These are phyloP conservation scores for Epizoanthus illoricatus DNA, from an alignment of 92 coral and sea anemone genomes.

Conservation along the genomic window DNA sequence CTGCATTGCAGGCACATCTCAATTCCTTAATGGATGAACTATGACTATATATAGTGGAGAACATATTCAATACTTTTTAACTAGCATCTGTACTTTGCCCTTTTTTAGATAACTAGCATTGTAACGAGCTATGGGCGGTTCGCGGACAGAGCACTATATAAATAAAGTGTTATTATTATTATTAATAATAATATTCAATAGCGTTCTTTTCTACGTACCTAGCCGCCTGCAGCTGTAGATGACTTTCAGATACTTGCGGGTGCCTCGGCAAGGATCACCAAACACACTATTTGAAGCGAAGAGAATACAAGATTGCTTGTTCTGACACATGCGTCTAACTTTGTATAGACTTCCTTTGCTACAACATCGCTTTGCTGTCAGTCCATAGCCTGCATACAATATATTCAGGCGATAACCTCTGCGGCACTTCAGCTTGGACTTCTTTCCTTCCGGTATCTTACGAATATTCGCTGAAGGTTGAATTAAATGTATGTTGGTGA, in stretches of 20 bases:
- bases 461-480: constrained; percentile 10
- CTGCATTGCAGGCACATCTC: too few species aligned
- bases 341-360: not conserved
- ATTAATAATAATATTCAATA: too few species aligned
- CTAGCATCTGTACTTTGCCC: too few species aligned
- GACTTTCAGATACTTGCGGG: not conserved
- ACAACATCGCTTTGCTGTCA: not conserved
- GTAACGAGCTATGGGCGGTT: too few species aligned
- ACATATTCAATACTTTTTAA: too few species aligned
- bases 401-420: constrained; percentile 27
- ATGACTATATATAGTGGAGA: too few species aligned
- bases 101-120: too few species aligned
- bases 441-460: constrained; percentile 2
- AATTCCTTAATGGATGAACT: too few species aligned
- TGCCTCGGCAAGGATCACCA: constrained; percentile 32
- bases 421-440: not conserved
- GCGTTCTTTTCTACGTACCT: not conserved
- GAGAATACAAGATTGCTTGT: constrained; percentile 14
- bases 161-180: too few species aligned
- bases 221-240: constrained; percentile 31
- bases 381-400: constrained; percentile 18
- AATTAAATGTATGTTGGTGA: not conserved
- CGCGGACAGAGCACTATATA: too few species aligned
- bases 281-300: constrained; percentile 22
- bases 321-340: constrained; percentile 16